phyloP scores from a whole-genome alignment of 30 jellyfish, hydroid and myxozoan genomes.

The Aurelia sp. region DNA sequence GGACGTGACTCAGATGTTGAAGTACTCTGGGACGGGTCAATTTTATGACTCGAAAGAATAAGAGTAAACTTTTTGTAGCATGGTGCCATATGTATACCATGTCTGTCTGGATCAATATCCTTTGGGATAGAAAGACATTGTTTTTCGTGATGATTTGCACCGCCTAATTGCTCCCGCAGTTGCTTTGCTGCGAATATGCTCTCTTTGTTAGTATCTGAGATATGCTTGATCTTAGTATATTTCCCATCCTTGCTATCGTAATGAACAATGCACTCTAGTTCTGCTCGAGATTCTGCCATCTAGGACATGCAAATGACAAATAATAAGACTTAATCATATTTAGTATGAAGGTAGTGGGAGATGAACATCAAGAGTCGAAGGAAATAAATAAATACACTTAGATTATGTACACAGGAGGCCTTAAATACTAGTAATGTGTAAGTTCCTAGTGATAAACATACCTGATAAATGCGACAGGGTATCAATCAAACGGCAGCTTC shows the following conservation, averaged over 20 bases:
- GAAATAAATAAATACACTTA: too few species aligned
- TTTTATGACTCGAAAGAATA: slow-evolving; percentile 23
- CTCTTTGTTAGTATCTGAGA: slow-evolving; percentile 35
- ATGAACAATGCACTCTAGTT: slow-evolving; percentile 34
- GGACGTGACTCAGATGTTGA: slow-evolving; percentile 6
- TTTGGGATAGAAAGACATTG: slow-evolving; percentile 62
- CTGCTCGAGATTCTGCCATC: slow-evolving; percentile 13
- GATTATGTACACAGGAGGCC: too few species aligned
- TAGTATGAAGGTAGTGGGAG: too few species aligned
- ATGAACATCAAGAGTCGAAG: too few species aligned
- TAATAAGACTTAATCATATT: too few species aligned
- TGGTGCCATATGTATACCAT: slow-evolving; percentile 37
- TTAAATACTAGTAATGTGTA: too few species aligned
- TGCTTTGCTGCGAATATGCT: slow-evolving; percentile 44
- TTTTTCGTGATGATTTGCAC: slow-evolving; percentile 23
- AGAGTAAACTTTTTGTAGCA: slow-evolving; percentile 67
- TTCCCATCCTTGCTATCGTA: slow-evolving; percentile 22
- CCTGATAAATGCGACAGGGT: too few species aligned
- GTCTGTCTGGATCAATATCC: slow-evolving; percentile 9
- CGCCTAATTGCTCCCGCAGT: slow-evolving; percentile 25
- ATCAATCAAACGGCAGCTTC: too few species aligned
- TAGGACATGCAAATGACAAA: background rate
- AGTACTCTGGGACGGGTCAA: background rate
- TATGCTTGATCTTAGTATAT: slow-evolving; percentile 28
- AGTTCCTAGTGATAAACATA: too few species aligned